Base-by-base conservation (phyloP, 1,140 invertebrate species). In the Trichomalopsis sarcophagae region DNA sequence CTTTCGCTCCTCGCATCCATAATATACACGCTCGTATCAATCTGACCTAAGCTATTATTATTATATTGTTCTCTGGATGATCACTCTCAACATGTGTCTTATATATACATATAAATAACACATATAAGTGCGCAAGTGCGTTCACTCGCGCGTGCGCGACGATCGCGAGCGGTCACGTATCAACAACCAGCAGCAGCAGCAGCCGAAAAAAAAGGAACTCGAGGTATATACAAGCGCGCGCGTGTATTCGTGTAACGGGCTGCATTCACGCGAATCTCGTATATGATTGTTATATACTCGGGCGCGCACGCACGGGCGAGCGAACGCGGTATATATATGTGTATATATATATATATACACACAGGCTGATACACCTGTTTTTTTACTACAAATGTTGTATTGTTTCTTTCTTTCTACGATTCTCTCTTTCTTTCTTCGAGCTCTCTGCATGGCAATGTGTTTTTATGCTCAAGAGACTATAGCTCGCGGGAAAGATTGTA, bases 401-500 rank as follows among this genome's bases (percentile, higher is more conserved):
- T n/a, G 55, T 62, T 62, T 21, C 55, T 62, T 62, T 62, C 21
- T 62, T 62, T 62, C 69, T 76, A 6, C 10, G 0, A 3, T 75
- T 71, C 30, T 30, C 23, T 30, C 23, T 73, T 73, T 73, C 69
- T 62, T 62, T 62, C 5, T n/a, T 21, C 4, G 2, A 7, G 21
- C 21, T 21, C 17, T n/a, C 17, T 71, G 10, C 68, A 17, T 6
- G 13, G 40, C 9, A 11, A 11, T n/a, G 30, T 69, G 36, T 82
- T 27, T 27, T 27, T 27, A 82, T 47, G 11, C 40, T 30, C 55
- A 27, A 33, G 66, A 14, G 14, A 40, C 44, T 23, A 69, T 62
- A 30, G 23, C 81, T 82, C 81, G 14, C 50, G 33, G 86, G 83
- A 88, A 86, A 89, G 81, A 87, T 44, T 7, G 40, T 44, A 36